A percentile compares a stretch with the other conserved stretches of the same genome.
These are phyloP conservation scores for Pitta sordida DNA, from an alignment of 2,113 vertebrate genomes.

Conservation along the genomic window DNA sequence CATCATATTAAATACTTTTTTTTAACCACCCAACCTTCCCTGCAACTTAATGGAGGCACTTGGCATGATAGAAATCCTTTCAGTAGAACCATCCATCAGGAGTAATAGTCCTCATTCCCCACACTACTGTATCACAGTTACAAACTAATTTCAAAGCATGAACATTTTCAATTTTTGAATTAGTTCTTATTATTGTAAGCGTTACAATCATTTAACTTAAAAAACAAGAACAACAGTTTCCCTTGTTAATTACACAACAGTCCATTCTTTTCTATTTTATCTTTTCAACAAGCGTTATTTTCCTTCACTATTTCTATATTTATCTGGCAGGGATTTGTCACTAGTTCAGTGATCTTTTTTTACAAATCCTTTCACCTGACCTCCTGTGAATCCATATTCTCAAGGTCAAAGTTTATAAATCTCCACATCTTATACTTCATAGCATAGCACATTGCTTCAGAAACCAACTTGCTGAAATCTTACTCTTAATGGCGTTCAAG, in stretches of 20 bases:
- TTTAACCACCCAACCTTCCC: neutral
- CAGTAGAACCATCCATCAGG: neutral
- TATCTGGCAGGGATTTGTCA: neutral
- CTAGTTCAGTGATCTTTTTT: neutral
- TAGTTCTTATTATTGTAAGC: neutral
- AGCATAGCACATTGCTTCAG: neutral
- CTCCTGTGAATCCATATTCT: neutral
- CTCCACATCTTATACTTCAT: neutral
- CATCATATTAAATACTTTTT: neutral
- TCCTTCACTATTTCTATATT: neutral
- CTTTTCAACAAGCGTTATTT: neutral
- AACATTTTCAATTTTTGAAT: neutral
- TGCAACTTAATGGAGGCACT: neutral
- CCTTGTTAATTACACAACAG: neutral
- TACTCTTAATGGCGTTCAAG: neutral
- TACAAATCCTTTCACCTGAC: neutral
- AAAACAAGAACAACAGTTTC: neutral
- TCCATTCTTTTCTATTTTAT: neutral
- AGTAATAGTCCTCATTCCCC: neutral
- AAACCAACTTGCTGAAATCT: neutral
- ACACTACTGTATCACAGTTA: neutral
- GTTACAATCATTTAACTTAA: neutral
- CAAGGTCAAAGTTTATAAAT: neutral
- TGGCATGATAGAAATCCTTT: neutral
- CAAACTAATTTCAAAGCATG: neutral